phyloP scores from a whole-genome alignment of 2,113 vertebrate genomes.

The Paedocypris sp. region DNA sequence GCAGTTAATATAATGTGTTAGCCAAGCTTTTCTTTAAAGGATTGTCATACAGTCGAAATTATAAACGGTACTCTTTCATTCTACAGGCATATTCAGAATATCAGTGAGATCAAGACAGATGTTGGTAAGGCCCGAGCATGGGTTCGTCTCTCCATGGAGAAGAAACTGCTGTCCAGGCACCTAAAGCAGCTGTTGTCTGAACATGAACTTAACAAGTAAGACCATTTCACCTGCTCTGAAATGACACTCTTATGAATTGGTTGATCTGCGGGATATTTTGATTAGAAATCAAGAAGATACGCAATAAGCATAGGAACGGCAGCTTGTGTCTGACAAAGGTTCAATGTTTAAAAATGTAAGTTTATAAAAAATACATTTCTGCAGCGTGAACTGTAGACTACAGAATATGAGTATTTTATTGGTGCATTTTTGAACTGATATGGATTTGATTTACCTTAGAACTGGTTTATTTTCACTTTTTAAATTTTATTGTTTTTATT shows the following conservation, averaged over 20 bases:
- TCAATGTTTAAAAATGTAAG: too few species aligned
- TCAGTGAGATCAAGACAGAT: slow-evolving; percentile 94
- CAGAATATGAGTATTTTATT: neutral
- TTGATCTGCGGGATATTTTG: neutral
- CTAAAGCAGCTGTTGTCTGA: slow-evolving; percentile 93
- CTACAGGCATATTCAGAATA: slow-evolving; percentile 91
- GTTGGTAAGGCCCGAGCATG: slow-evolving; percentile 95
- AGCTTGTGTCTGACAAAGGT: too few species aligned
- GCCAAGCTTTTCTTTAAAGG: too few species aligned
- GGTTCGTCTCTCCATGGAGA: slow-evolving; percentile 97
- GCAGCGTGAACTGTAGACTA: slow-evolving; percentile 35
- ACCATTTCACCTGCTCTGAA: neutral
- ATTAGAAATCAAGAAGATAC: too few species aligned
- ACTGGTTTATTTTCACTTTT: neutral
- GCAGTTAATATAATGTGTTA: too few species aligned
- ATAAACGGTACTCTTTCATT: neutral
- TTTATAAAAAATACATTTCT: too few species aligned
- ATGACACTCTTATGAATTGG: slow-evolving; percentile 4
- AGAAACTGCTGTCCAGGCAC: slow-evolving; percentile 93
- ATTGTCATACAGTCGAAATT: too few species aligned
- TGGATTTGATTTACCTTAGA: neutral
- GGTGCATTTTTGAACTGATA: neutral
- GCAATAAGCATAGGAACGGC: too few species aligned
- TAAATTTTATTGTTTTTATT: neutral
- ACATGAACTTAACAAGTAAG: slow-evolving; percentile 92